These are phyloP conservation scores for Galaxea fascicularis DNA, from an alignment of 92 coral and sea anemone genomes.

Conservation along the genomic window DNA sequence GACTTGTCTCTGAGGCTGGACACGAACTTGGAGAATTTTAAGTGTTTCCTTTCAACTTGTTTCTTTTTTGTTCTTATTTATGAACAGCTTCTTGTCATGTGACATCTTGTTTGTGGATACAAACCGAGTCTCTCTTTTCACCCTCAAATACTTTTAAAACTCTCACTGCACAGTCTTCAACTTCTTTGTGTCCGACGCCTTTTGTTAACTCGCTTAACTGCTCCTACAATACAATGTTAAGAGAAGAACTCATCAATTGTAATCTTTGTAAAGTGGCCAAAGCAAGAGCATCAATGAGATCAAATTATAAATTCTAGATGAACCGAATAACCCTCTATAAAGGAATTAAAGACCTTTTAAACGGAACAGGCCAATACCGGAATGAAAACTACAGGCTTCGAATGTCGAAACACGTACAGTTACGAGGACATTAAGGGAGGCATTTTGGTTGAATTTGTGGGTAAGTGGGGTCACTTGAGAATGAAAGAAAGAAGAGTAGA, in stretches of 20 bases:
- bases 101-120: not conserved
- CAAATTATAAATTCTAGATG: too few relatives aligned
- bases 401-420: too few relatives aligned
- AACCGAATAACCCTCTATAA: too few relatives aligned
- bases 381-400: too few relatives aligned
- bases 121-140: not conserved
- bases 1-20: not conserved
- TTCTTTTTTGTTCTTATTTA: not conserved
- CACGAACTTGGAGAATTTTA: too few relatives aligned
- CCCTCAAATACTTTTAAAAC: conserved; percentile 10
- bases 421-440: too few relatives aligned
- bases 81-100: conserved; percentile 2
- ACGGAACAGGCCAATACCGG: too few relatives aligned
- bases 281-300: too few relatives aligned
- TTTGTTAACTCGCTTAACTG: conserved; percentile 41
- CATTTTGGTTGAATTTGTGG: too few relatives aligned
- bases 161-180: conserved; percentile 25
- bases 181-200: conserved; percentile 55
- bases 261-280: not conserved
- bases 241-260: not conserved
- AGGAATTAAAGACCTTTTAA: too few relatives aligned
- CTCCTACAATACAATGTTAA: conserved; percentile 32
- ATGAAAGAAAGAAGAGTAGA: too few relatives aligned
- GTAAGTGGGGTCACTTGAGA: too few relatives aligned
- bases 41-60: not conserved